Conservation (phyloP, 2,888 invertebrate genomes). For the Liposcelis brunnea region DNA sequence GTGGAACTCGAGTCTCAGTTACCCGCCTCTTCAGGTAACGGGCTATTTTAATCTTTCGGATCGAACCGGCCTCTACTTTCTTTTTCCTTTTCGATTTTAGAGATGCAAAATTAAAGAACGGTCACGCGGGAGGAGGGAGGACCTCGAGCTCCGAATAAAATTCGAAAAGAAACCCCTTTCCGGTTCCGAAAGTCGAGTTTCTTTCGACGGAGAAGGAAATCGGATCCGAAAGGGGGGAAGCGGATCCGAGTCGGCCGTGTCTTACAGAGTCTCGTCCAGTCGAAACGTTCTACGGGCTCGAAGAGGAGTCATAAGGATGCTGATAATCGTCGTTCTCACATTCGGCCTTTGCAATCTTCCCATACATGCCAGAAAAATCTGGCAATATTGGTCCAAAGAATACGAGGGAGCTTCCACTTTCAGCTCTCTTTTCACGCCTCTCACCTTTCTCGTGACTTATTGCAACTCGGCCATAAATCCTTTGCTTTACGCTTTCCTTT, state of each 20-base stretch:
- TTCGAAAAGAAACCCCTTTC: too few relatives aligned
- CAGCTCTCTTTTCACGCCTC: constrained; percentile 61
- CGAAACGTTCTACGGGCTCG: constrained; percentile 62
- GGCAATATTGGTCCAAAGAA: constrained; percentile 62
- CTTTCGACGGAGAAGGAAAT: too few relatives aligned
- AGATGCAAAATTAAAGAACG: too few relatives aligned
- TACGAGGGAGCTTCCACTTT: constrained; percentile 56
- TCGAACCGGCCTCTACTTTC: too few relatives aligned
- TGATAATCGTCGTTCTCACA: constrained; percentile 72
- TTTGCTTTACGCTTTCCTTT: constrained; percentile 72
- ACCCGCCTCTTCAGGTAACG: too few relatives aligned
- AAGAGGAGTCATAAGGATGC: constrained; percentile 72
- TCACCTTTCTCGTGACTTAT: constrained; percentile 74
- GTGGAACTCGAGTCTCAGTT: constrained; percentile 34
- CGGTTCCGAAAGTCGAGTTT: too few relatives aligned
- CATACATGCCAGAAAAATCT: constrained; percentile 73
- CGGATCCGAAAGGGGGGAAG: too few relatives aligned
- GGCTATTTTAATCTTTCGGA: too few relatives aligned
- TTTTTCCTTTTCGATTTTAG: too few relatives aligned
- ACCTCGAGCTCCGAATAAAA: too few relatives aligned
- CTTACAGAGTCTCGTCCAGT: constrained; percentile 40
- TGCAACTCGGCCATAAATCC: constrained; percentile 85
- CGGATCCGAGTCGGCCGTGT: neutral
- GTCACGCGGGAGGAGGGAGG: too few relatives aligned
- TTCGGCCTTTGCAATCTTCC: constrained; percentile 83